A percentile compares a stretch with the other conserved stretches of the same genome.
Conservation (phyloP, 1,140 invertebrate genomes). For the Papilio aristodemus region DNA sequence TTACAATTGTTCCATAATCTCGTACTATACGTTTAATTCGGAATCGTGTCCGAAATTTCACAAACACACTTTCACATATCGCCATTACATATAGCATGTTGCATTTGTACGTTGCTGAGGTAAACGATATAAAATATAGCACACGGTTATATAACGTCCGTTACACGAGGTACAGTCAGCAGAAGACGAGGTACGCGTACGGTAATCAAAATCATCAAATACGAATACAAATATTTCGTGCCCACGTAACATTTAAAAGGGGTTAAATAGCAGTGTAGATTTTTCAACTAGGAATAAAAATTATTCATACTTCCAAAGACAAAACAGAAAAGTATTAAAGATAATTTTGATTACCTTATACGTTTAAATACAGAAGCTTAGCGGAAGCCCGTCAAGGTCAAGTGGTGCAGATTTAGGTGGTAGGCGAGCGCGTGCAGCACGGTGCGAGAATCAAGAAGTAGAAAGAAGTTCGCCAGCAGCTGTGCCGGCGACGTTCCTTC, state of each 20-base stretch:
- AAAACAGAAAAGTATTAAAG: not conserved
- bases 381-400: constrained; percentile 58
- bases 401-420: constrained; percentile 74
- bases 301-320: not conserved
- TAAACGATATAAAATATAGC: constrained; percentile 21
- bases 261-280: too few species aligned
- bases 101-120: constrained; percentile 26
- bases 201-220: constrained; percentile 1
- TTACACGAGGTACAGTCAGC: not conserved
- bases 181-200: not conserved
- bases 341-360: constrained; percentile 5
- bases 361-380: constrained; percentile 18
- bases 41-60: not conserved
- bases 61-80: not conserved
- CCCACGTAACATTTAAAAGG: too few species aligned
- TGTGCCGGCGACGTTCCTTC: constrained; percentile 59
- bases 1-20: not conserved
- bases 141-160: constrained; percentile 14
- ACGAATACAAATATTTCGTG: too few species aligned
- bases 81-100: not conserved
- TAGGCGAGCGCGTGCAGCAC: constrained; percentile 66
- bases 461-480: constrained; percentile 63
- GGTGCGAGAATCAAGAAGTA: constrained; percentile 70
- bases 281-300: too few species aligned
- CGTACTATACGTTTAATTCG: not conserved